Conservation (phyloP, 1,140 invertebrate species). For the Amphibalanus amphitrite region DNA sequence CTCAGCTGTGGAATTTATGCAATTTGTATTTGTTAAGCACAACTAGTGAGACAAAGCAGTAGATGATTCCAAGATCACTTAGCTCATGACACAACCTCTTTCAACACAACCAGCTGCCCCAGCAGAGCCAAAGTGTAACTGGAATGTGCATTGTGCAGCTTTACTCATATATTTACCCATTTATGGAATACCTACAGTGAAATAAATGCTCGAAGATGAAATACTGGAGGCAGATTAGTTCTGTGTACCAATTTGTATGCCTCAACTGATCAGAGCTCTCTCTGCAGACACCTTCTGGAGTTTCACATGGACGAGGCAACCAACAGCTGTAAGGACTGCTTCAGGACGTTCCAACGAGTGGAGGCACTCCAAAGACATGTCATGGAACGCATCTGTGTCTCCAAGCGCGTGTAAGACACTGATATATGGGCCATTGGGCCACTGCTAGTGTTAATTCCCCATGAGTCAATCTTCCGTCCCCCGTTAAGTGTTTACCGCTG, state of each 20-base stretch:
- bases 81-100: no score
- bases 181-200: no score
- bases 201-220: no score
- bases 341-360: not conserved
- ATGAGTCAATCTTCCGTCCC: not conserved
- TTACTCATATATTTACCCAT: no score
- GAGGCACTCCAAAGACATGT: not conserved
- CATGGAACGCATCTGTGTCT: not conserved
- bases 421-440: not conserved
- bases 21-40: not conserved
- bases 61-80: no score
- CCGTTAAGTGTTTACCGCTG: not conserved
- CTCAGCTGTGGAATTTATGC: not conserved
- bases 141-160: no score
- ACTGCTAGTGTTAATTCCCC: no score
- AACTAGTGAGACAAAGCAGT: not conserved
- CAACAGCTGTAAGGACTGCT: not conserved
- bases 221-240: no score
- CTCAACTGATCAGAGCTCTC: not conserved
- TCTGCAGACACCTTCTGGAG: not conserved
- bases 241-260: no score
- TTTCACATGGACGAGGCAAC: not conserved
- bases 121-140: no score
- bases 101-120: no score
- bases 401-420: not conserved